Evolutionary conservation across 2,888 invertebrate genomes (phyloP), one percentile per base, ranked within the genome.

Genomic region (Geotrupes spiniger): DNA sequence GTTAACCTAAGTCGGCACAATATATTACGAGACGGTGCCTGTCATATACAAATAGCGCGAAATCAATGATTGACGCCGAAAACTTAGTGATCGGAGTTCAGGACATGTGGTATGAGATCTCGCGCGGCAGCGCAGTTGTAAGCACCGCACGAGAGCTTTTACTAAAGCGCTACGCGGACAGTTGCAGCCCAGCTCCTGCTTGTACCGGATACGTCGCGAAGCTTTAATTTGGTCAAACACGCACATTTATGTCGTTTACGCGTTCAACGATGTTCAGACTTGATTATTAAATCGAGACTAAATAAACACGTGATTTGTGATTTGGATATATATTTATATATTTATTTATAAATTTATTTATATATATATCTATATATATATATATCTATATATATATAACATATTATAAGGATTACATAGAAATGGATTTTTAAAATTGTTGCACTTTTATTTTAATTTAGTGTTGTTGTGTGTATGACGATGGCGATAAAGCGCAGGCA

Each of bases 41-140:
- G 66, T 65, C 66, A 62, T 62, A 61, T 59, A 64, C 63, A 66
- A 66, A 67, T 65, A 66, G 56, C 58, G 56, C 48, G 60, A 66
- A 63, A 66, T 64, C 64, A 65, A 67, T 68, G 66, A 66, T 66
- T 66, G 65, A 65, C 66, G 63, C 59, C 39, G 21, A 55, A 57
- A 57, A 55, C 57, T 55, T 57, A 54, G 54, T 52, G 52, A 55
- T 55, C 51, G 54, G 50, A 50, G 53, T 59, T 59, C 60, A 62
- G 64, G 63, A 63, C 62, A 63, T 63, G 64, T 64, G 63, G 49
- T 21, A 63, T 56, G 62, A 59, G 53, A 59, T 56, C 57, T 56
- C 59, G 56, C 61, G 62, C 61, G 61, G 63, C 63, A 62, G 67
- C 69, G 68, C 68, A 66, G 65, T 63, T 59, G 54, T 56, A 56